Evolutionary conservation across 2,113 vertebrate species (phyloP), one percentile per base, ranked within the genome.

Genomic region (Fukomys damarensis): DNA sequence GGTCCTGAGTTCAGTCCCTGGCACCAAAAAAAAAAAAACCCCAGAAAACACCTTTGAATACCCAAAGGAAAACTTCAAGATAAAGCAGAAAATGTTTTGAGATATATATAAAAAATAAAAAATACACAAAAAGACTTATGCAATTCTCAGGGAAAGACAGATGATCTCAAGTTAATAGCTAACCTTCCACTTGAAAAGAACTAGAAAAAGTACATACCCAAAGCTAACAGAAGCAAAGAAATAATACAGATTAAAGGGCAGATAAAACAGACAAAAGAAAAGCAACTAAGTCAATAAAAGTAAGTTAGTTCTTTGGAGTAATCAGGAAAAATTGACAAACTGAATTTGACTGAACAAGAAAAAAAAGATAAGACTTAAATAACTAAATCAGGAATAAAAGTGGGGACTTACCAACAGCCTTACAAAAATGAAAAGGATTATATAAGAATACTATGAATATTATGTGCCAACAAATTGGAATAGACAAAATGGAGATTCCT

Each of bases 251-350:
- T 66, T 46, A 46, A 41, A 77, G 38, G 43, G 28, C 61, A 84
- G n/a, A 65, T 30, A 76, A 89, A 83, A 76, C 1, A n/a, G 13
- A 63, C 56, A 83, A 59, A 6, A 72, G 26, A 32, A 83, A 83
- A 89, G 72, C 20, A 74, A 72, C 0, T 56, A n/a, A 58, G 68
- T 56, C 56, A 63, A 54, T 56, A n/a, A 89, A 94, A 89, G 56
- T 65, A 56, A 83, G 43, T 89, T 59, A 65, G n/a, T 94, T 72
- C 65, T 84, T 89, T 52, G n/a, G 54, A 89, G 61, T 74, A 20
- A 74, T 63, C 49, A 82, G 72, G 13, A 89, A 89, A 89, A 89
- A 89, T 54, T 54, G 43, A 93, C 49, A 58, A 85, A 92, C 22
- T 79, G 26, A 84, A 65, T 52, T 17, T 88, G 54, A 94, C 24